Evolutionary conservation across 2,113 vertebrate genomes (phyloP).

Genomic region (Tinamus guttatus): DNA sequence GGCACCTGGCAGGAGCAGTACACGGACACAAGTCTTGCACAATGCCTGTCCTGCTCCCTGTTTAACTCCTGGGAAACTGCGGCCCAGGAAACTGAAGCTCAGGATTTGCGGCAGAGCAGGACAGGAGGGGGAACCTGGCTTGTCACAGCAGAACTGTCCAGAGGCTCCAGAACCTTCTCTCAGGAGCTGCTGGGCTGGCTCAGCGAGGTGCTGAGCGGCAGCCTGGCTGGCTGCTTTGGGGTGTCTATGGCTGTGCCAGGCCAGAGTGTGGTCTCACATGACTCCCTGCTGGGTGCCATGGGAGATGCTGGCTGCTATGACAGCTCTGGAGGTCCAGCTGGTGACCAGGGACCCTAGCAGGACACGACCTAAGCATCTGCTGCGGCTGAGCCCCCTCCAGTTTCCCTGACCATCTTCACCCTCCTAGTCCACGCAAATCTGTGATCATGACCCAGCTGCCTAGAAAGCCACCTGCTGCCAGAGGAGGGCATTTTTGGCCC

Average conservation of each 20-base stretch:
- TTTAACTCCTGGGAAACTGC: rapidly evolving
- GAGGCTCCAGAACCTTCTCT: background rate
- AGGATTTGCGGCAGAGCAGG: background rate
- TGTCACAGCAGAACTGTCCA: background rate
- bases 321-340: background rate
- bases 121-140: background rate
- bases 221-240: background rate
- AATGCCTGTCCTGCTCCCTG: rapidly evolving
- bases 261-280: background rate
- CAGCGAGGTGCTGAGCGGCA: rapidly evolving
- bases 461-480: background rate
- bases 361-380: background rate
- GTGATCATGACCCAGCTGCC: background rate
- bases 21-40: background rate
- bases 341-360: background rate
- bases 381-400: background rate
- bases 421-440: background rate
- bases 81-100: background rate
- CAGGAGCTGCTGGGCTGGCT: background rate
- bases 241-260: background rate
- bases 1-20: background rate
- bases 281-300: background rate
- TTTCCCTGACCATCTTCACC: background rate
- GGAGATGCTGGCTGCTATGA: background rate
- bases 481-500: background rate